Evolutionary conservation across 2,113 vertebrate species (phyloP).

Genomic region (Hassar affinis): DNA sequence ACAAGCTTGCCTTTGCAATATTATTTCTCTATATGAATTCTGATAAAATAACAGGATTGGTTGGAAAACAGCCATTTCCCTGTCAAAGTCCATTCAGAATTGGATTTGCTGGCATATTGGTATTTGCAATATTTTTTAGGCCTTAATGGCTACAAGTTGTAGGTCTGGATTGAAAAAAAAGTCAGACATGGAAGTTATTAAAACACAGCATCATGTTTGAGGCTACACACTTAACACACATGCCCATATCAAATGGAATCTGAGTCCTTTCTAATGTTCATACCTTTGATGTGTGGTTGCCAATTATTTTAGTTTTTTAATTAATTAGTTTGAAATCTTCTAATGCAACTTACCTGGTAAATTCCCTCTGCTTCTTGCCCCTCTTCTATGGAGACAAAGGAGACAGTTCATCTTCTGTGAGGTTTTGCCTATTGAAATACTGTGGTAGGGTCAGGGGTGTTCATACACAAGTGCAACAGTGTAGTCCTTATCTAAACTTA

Average conservation of each 20-base stretch:
- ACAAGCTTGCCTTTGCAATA: background rate
- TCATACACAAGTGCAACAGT: background rate
- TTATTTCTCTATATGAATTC: background rate
- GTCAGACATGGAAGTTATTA: background rate
- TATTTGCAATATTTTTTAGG: slow-evolving; percentile 3
- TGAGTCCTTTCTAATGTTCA: background rate
- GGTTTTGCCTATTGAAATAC: background rate
- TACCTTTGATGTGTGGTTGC: background rate
- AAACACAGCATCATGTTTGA: background rate
- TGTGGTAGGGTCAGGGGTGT: background rate
- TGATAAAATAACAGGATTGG: slow-evolving; percentile 5
- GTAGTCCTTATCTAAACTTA: background rate
- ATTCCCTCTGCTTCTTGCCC: background rate
- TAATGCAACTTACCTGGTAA: background rate
- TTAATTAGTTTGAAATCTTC: background rate
- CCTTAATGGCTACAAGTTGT: background rate
- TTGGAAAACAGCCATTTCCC: background rate
- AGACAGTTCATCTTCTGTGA: background rate
- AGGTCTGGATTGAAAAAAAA: background rate
- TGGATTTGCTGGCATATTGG: background rate
- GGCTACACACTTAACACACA: background rate
- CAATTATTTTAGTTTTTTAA: background rate
- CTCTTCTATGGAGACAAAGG: background rate
- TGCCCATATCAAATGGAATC: background rate
- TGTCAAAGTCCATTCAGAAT: background rate